Evolutionary conservation across 2,797 vertebrate genomes (phyloP).

Genomic region (Heterohyrax brucei): DNA sequence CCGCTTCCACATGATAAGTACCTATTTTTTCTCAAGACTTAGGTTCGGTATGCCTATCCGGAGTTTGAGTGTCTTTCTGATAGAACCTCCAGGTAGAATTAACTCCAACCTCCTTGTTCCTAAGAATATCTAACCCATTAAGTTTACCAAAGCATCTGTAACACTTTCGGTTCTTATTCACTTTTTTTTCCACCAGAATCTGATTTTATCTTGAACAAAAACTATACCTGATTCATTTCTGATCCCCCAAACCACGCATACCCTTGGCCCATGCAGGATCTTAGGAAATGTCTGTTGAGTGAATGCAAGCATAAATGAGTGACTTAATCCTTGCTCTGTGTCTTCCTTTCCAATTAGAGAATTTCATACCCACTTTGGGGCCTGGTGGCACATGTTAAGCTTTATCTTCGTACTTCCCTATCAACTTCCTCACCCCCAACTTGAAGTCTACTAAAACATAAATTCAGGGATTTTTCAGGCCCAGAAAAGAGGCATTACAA

Average conservation of each 20-base stretch:
- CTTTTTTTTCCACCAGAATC: background rate
- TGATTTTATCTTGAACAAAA: background rate
- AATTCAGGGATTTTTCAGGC: background rate
- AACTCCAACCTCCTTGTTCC: background rate
- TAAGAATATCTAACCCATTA: too few relatives aligned
- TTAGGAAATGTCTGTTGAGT: background rate
- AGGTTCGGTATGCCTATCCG: background rate
- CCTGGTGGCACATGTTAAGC: too few relatives aligned
- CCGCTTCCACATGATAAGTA: background rate
- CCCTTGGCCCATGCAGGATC: background rate
- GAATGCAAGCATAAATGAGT: background rate
- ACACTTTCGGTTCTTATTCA: too few relatives aligned
- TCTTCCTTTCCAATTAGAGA: background rate
- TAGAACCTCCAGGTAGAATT: too few relatives aligned
- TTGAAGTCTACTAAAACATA: background rate
- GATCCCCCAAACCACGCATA: background rate
- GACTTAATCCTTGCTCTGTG: background rate
- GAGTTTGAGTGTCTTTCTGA: background rate
- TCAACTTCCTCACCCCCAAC: background rate
- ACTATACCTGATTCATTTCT: background rate
- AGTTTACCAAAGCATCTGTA: background rate
- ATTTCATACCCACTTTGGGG: too few relatives aligned
- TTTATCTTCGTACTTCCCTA: background rate
- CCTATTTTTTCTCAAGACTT: background rate
- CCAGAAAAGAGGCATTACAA: background rate